Percentiles rank a stretch among this genome's conserved stretches.
phyloP scores from a whole-genome alignment of 2,113 vertebrate genomes.

The Actenoides hombroni region DNA sequence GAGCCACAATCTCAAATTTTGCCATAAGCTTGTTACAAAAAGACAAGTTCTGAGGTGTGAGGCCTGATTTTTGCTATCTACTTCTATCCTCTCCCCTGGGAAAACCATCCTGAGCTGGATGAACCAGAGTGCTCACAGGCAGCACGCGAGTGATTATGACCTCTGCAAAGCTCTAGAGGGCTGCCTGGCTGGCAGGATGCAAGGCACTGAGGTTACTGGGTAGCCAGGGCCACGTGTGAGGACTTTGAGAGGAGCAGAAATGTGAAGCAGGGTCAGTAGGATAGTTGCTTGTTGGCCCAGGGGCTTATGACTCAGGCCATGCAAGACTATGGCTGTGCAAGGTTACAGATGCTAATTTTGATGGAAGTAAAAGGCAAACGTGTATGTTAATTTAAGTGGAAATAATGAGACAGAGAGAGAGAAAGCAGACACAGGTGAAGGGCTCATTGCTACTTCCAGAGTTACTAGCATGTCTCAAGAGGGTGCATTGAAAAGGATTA shows the following conservation, averaged over 20 bases:
- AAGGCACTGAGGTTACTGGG: background rate
- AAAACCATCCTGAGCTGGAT: background rate
- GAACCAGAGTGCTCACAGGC: background rate
- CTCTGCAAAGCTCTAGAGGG: background rate
- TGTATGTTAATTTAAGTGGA: conserved; percentile 24
- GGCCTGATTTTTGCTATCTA: background rate
- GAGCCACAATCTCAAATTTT: background rate
- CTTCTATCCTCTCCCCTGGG: background rate
- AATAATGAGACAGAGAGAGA: conserved; percentile 23
- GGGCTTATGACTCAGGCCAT: background rate
- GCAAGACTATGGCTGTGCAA: background rate
- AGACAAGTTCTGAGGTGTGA: background rate
- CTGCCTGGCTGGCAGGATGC: background rate
- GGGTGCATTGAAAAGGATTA: background rate
- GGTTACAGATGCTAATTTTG: background rate
- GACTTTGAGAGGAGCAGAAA: background rate
- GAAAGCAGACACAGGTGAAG: conserved; percentile 38
- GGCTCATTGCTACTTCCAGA: conserved; percentile 36
- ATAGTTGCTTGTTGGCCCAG: background rate
- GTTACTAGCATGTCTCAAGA: conserved; percentile 17
- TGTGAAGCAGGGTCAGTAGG: background rate
- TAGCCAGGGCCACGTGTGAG: background rate
- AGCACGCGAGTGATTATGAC: rapidly evolving
- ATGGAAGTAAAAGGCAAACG: conserved; percentile 24
- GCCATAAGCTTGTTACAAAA: background rate